Conservation (phyloP, 2,888 invertebrate genomes). For the Synanthedon formicaeformis region DNA sequence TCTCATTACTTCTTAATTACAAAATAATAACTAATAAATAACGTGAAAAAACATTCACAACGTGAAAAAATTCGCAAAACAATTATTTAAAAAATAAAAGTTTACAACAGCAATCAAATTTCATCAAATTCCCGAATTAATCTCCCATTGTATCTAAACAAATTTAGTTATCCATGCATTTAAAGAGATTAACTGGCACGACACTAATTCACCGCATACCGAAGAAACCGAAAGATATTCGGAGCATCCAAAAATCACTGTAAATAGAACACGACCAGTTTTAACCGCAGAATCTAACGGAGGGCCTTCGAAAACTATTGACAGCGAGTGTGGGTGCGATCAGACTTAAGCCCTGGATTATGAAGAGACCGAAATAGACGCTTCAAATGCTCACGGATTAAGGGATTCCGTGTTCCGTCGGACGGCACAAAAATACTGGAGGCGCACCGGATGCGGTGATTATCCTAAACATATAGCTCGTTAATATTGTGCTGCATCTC, state of each 20-base stretch:
- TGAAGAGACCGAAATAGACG: conserved; percentile 70
- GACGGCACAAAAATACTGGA: conserved; percentile 66
- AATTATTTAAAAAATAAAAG: too few species aligned
- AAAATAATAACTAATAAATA: too few species aligned
- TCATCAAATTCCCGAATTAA: background rate
- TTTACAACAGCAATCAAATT: too few species aligned
- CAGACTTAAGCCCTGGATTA: conserved; percentile 68
- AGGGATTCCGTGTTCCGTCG: conserved; percentile 66
- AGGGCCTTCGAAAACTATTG: conserved; percentile 66
- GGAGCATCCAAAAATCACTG: conserved; percentile 36
- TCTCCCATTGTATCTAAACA: background rate
- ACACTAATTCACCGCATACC: conserved; percentile 28
- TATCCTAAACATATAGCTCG: conserved; percentile 60
- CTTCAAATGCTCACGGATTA: conserved; percentile 66
- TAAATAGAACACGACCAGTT: conserved; percentile 50
- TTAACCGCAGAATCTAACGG: conserved; percentile 63
- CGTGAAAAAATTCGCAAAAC: too few species aligned
- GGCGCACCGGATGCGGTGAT: conserved; percentile 67
- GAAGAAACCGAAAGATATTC: conserved; percentile 60
- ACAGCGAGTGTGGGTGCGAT: conserved; percentile 71
- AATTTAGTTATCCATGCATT: conserved; percentile 5
- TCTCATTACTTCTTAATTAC: too few species aligned
- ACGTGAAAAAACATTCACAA: too few species aligned
- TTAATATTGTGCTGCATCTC: conserved; percentile 52
- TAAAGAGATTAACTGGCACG: conserved; percentile 33